Evolutionary conservation across 2,113 vertebrate genomes (phyloP).

Genomic region (Cynocephalus volans): DNA sequence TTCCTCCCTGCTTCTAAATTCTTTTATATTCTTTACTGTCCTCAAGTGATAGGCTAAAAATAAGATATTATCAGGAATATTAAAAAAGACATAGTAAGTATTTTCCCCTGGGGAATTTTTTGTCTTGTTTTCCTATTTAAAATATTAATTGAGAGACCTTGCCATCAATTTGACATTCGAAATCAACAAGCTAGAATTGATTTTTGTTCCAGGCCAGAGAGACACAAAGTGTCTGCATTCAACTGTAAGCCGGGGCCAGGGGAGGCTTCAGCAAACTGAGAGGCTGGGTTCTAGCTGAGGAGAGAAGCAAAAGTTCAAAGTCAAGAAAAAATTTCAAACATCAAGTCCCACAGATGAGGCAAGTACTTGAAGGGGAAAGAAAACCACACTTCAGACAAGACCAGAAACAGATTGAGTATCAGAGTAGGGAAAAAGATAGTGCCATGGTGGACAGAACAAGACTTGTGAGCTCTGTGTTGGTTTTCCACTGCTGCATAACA

Average conservation of each 20-base stretch:
- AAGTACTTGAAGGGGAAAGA: not conserved
- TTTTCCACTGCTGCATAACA: not conserved
- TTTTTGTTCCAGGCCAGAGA: not conserved
- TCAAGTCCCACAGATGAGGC: not conserved
- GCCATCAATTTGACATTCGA: not conserved
- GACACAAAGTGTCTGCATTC: not conserved
- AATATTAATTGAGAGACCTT: not conserved
- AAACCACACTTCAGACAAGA: not conserved
- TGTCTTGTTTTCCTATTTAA: slow-evolving; percentile 19
- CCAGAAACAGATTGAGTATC: not conserved
- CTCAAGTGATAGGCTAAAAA: not conserved
- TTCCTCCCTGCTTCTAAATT: not conserved
- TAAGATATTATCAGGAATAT: not conserved
- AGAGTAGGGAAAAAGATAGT: not conserved
- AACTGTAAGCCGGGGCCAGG: not conserved
- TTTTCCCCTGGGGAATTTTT: not conserved
- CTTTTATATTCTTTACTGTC: not conserved
- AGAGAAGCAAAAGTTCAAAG: slow-evolving; percentile 18
- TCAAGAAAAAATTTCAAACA: not conserved
- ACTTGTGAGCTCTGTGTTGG: not conserved
- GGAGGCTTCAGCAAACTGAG: not conserved
- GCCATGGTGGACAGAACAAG: not conserved
- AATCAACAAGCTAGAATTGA: not conserved
- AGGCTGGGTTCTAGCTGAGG: not conserved
- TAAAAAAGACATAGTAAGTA: not conserved